Conservation (phyloP, 2,888 invertebrate species). For the Quadroppia sp. region DNA sequence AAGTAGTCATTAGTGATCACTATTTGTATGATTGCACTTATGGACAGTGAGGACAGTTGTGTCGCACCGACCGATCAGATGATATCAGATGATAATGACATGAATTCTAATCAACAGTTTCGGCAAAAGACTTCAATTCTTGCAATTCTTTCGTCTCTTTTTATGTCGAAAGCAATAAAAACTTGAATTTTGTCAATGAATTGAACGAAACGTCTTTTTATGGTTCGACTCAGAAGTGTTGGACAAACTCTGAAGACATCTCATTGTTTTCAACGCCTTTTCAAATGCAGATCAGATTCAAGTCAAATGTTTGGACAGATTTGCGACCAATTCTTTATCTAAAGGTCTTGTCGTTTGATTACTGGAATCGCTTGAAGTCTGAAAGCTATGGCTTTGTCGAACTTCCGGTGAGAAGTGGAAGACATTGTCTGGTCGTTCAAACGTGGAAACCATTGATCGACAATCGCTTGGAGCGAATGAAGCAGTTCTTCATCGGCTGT, state of each 20-base stretch:
- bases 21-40: not conserved
- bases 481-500: constrained; percentile 7
- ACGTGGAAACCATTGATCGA: constrained; percentile 17
- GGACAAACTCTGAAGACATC: not conserved
- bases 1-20: too few species aligned
- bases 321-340: constrained; percentile 3
- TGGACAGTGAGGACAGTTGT: not conserved
- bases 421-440: not conserved
- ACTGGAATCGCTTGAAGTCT: constrained; percentile 9
- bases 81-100: too few species aligned
- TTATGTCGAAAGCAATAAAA: constrained; percentile 15
- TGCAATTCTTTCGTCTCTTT: constrained; percentile 10
- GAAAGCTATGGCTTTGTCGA: constrained; percentile 22
- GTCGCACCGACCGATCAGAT: not conserved
- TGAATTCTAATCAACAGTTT: not conserved
- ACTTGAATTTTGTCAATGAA: not conserved
- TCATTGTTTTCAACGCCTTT: constrained; percentile 18
- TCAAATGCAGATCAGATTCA: not conserved
- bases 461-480: not conserved
- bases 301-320: not conserved
- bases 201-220: not conserved
- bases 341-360: constrained; percentile 21
- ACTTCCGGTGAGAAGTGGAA: not conserved
- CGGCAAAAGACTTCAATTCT: not conserved
- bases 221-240: constrained; percentile 8